Base-by-base conservation (phyloP, 2,888 invertebrate genomes). In the Tetramorium bicarinatum region DNA sequence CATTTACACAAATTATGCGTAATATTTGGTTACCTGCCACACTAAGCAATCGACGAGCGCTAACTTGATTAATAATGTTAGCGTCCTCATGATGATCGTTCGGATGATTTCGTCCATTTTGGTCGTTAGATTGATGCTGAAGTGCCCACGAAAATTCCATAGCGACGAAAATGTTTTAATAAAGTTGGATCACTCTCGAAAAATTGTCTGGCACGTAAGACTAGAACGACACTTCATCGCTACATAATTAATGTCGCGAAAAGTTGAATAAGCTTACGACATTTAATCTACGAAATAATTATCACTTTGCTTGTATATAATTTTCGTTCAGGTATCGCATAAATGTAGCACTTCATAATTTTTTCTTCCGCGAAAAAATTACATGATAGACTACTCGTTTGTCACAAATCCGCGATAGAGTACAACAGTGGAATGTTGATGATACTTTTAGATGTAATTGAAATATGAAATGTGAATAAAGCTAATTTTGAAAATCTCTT, bases 71-170 rank as follows among this genome's bases (percentile, higher is more conserved):
- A 66, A 93, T 91, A 9, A 86, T 88, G 21, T 83, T 61, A 25
- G 87, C 66, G 54, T 93, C 92, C 72, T 91, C 92, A 21, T 89
- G 88, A 74, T 90, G 87, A 61, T 89, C 92, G 62, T 41, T 74
- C 9, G 90, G 61, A 84, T 92, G 93, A 75, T 56, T 82, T 41
- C 91, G 87, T 67, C 84, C 85, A 41, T 71, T 88, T 71, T 91
- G 82, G 83, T 92, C 92, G 13, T 72, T 66, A 52, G 86, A 47
- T 62, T 92, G 93, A 77, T 93, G 93, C 52, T 93, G 92, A 67
- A 93, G 87, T 34, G 91, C 86, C 93, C 93, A 93, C 64, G 93
- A 87, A 76, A 93, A 93, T 86, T 93, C 93, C 93, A 93, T 93
- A 66, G 66, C 69, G 85, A n/a, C n/a, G 18, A 34, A 47, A 54